Base-by-base conservation (phyloP, 2,888 invertebrate species). In the Rhopalosiphum nymphaeae region DNA sequence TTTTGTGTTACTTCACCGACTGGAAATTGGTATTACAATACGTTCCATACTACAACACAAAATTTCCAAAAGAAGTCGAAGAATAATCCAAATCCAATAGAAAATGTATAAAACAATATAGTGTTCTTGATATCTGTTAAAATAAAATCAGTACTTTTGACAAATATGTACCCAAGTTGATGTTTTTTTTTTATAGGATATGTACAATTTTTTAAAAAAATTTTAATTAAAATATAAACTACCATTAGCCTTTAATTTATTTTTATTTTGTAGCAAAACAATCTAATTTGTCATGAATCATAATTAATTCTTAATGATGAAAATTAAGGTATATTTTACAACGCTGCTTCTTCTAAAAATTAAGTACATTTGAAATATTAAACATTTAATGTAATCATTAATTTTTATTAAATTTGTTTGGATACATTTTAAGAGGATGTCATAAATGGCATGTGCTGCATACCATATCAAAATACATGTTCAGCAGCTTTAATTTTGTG, bases 41-140 rank as follows among this genome's bases (percentile, higher is more conserved):
- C 96, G 96, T 98, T 95, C 98, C 98, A 46, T 97, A 97, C 96
- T 98, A 98, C 96, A 97, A 97, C 95, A 97, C 97, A 95, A 98
- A 98, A 96, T 98, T 97, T 96, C 96, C 96, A 84, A 96, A 96
- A 94, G 96, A 96, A 94, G 96, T 96, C 95, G 85, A 90, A 90
- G 94, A 90, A 90, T 78, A 92, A 53, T 53, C n/a, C 42, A 86
- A 53, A 44, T 53, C n/a, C n/a, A 86, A 53, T 67, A 91, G 53
- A 9, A 7, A 53, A 44, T 10, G 44, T 92, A 67, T 92, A 53
- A 92, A 88, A 78, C 13, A 42, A 61, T 29, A 53, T 92, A 92
- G 92, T 67, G 29, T 67, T 92, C 36, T 87, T 92, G 67, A 87
- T 67, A 87, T 67, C 57, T 87, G 46, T 87, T 36, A 88, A 78